Evolutionary conservation across 2,888 invertebrate genomes (phyloP).

Genomic region (Luperina testacea): DNA sequence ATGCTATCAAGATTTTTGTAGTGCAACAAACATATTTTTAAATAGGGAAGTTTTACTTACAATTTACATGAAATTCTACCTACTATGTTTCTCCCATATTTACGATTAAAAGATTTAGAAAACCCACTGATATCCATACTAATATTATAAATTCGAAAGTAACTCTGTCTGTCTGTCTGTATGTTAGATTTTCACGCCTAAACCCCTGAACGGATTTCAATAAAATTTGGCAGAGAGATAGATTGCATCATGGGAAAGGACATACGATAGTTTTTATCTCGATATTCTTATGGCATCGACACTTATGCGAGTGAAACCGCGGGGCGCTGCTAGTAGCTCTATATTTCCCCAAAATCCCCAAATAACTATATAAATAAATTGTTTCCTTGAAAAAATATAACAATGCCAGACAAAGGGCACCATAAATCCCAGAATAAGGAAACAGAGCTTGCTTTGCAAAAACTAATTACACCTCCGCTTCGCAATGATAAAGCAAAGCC

Average conservation of each 20-base stretch:
- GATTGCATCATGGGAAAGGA: too few relatives aligned
- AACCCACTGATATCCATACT: neutral
- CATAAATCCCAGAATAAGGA: slow-evolving; percentile 77
- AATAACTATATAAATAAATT: slow-evolving; percentile 8
- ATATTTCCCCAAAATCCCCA: slow-evolving; percentile 8
- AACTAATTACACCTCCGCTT: slow-evolving; percentile 89
- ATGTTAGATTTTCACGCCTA: too few relatives aligned
- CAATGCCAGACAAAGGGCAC: slow-evolving; percentile 42
- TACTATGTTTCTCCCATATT: neutral
- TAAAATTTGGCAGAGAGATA: too few relatives aligned
- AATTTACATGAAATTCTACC: neutral
- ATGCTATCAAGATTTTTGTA: neutral
- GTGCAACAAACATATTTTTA: too few relatives aligned
- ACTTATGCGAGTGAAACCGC: too few relatives aligned
- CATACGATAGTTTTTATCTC: too few relatives aligned
- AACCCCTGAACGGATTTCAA: too few relatives aligned
- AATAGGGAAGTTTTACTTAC: too few relatives aligned
- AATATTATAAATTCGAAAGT: too few relatives aligned
- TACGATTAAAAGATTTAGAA: neutral
- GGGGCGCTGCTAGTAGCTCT: neutral
- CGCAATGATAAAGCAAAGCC: slow-evolving; percentile 90
- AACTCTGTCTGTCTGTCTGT: too few relatives aligned
- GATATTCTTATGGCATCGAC: too few relatives aligned
- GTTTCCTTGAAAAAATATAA: slow-evolving; percentile 30
- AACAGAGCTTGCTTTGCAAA: slow-evolving; percentile 81